Evolutionary conservation across 1,140 invertebrate species (phyloP), one percentile per base, ranked within the genome.

Genomic region (Lordiphosa clarofinis): DNA sequence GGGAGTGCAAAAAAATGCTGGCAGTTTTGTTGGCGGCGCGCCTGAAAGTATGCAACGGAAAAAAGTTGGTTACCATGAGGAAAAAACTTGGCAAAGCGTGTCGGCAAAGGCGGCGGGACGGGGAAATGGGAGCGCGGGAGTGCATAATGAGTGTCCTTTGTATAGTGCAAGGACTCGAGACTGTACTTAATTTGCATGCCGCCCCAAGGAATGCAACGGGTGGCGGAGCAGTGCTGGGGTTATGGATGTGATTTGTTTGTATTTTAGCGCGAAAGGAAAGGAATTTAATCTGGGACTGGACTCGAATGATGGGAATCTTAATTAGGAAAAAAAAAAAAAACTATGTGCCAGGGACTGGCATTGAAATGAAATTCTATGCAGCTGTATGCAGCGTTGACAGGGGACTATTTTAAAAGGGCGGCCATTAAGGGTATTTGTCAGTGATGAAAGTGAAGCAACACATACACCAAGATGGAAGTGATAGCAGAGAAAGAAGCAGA

Each of bases 81-180:
- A 50, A 55, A 63, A 67, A 66, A 63, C 39, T 52, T 33, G n/a
- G 40, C 9, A 28, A 42, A 11, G 9, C 7, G 4, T 15, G 15
- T 15, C 15, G 15, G 15, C 15, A 15, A 15, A 15, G 15, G 0
- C 9, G 7, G 11, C 21, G 19, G 19, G 6, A 42, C 8, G 7
- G 12, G 31, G 31, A 2, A 4, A 9, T 5, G 43, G 4, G 28
- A 38, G 44, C 12, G 6, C 8, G 8, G 50, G 48, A 58, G 48
- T 65, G 74, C 74, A 79, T 79, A 79, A 79, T 79, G 75, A 81
- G 75, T 65, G 70, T 74, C 75, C 70, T 79, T 79, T 79, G 74
- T 70, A 64, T 37, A 46, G 54, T 50, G 53, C 43, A 64, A 55
- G 24, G 52, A 63, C 48, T 52, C 59, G 69, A 55, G 74, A 78